Conservation (phyloP, 2,113 vertebrate genomes). For the Esox niger region DNA sequence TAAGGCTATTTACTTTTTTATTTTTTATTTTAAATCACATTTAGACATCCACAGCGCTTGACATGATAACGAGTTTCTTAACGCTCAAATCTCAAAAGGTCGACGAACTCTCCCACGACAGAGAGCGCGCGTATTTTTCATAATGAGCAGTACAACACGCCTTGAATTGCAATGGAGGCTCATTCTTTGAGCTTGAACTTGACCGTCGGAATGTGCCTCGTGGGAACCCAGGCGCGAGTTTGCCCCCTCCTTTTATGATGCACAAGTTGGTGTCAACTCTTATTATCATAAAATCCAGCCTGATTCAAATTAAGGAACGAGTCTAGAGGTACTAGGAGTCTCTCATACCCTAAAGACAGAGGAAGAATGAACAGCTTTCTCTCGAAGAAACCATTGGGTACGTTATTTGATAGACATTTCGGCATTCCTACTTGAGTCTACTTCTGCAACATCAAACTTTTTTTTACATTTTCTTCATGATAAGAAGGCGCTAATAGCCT, state of each 20-base stretch:
- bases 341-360: conserved; percentile 53
- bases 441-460: no score
- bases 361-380: conserved; percentile 52
- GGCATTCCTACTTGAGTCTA: no score
- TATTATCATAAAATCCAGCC: conserved; percentile 76
- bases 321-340: conserved; percentile 43
- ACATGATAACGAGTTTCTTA: conserved; percentile 8
- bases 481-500: no score
- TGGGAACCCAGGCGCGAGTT: conserved; percentile 67
- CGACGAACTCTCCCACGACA: conserved; percentile 59
- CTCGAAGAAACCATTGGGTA: neutral
- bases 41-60: neutral
- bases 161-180: conserved; percentile 59
- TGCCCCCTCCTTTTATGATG: conserved; percentile 64
- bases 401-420: no score
- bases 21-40: neutral
- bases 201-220: conserved; percentile 70
- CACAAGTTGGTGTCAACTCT: conserved; percentile 69
- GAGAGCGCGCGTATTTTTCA: conserved; percentile 46
- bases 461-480: no score
- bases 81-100: conserved; percentile 38
- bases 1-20: neutral
- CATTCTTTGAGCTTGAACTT: conserved; percentile 78
- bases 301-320: conserved; percentile 65
- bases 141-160: conserved; percentile 62